Percentiles rank a stretch among this genome's conserved stretches.
Evolutionary conservation across 2,888 invertebrate species (phyloP).

Genomic region (Melikaiella ostensackeni): DNA sequence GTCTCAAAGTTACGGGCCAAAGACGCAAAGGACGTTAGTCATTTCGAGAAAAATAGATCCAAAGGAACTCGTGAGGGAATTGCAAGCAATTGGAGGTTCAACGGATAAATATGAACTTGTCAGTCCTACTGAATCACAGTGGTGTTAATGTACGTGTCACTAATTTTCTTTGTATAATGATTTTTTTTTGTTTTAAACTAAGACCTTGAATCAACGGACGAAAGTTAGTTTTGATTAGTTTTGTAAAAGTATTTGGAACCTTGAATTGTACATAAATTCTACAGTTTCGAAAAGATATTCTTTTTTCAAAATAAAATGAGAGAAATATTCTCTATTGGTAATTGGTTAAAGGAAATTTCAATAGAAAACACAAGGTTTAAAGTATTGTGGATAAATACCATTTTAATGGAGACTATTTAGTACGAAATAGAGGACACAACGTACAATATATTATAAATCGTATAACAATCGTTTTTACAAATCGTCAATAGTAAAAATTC

Average conservation of each 20-base stretch:
- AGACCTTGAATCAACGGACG: background rate
- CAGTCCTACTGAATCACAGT: slow-evolving; percentile 61
- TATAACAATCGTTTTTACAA: slow-evolving; percentile 4
- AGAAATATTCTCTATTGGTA: background rate
- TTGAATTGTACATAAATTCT: slow-evolving; percentile 7
- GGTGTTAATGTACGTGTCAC: slow-evolving; percentile 35
- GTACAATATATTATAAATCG: background rate
- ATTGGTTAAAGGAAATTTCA: background rate
- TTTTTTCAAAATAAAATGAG: background rate
- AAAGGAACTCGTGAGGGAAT: slow-evolving; percentile 76
- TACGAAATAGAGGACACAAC: background rate
- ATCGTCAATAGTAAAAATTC: background rate
- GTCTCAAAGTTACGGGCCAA: slow-evolving; percentile 78
- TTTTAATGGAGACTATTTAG: background rate
- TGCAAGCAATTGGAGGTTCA: slow-evolving; percentile 77
- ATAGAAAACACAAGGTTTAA: background rate
- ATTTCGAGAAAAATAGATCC: slow-evolving; percentile 78
- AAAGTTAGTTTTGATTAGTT: background rate
- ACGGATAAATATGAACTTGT: slow-evolving; percentile 79
- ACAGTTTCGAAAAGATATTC: background rate
- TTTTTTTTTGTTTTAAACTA: background rate
- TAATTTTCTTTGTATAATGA: slow-evolving; percentile 18
- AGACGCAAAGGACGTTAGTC: slow-evolving; percentile 77
- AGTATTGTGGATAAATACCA: background rate
- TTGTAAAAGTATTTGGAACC: background rate